Evolutionary conservation across 2,797 vertebrate genomes (phyloP), one percentile per base, ranked within the genome.

Genomic region (Peromyscus melanophrys): DNA sequence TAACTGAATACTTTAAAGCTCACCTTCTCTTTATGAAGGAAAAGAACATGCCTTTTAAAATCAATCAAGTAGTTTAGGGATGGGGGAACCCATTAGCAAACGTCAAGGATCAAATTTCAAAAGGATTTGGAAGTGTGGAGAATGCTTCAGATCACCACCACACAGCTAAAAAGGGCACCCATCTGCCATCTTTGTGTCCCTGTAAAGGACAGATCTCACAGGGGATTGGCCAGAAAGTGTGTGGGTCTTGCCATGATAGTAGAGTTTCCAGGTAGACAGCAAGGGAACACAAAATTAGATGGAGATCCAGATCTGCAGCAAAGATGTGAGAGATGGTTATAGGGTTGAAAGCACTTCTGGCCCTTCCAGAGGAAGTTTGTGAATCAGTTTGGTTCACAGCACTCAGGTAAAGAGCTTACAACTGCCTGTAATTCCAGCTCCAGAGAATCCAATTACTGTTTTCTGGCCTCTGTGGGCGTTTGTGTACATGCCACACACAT

Each of bases 141-240:
- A 37, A 29, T 29, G 4, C 1, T 40, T 27, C 29, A 0, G 25
- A 2, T 37, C 1, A 1, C 19, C 25, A 21, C 17, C 2, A 4
- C 27, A 3, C 4, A 1, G 31, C n/a, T 27, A 17, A 63, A 43
- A 23, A 76, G 17, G 63, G 61, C 6, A 49, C 61, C 31, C 16
- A 57, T 14, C 0, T 10, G 17, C 25, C 13, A 7, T 71, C 46
- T 73, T n/a, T 57, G 49, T 73, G 49, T 29, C 34, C 67, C 49
- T 40, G 49, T 57, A n/a, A 73, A 25, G 25, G n/a, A 3, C 34
- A 19, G 65, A 71, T 29, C 25, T 40, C 9, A 49, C n/a, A 88
- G 0, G 10, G 31, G 59, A 12, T 3, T 49, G 43, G 46, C 55
- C 37, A 43, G 14, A 46, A 21, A 14, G 31, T 43, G 57, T 29